Evolutionary conservation across 2,888 invertebrate species (phyloP).

Genomic region (Cheiracanthium punctorium): DNA sequence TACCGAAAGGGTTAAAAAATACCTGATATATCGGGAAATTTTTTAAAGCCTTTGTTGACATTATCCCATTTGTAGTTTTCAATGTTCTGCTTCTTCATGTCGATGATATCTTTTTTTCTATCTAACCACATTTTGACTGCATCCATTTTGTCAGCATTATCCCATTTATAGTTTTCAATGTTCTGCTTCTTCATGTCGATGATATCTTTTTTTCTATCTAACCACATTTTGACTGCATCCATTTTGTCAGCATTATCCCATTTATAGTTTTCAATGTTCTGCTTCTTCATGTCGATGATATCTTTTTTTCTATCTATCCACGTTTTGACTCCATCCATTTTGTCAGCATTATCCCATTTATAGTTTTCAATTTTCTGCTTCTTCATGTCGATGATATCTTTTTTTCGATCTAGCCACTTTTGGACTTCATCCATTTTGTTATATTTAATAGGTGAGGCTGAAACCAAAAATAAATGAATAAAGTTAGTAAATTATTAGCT

Average conservation of each 20-base stretch:
- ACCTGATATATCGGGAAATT: constrained; percentile 5
- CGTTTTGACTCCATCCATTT: no score
- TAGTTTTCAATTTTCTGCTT: background rate
- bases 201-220: background rate
- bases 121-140: constrained; percentile 36
- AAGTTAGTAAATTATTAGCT: no score
- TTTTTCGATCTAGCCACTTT: constrained; percentile 26
- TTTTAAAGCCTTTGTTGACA: constrained; percentile 35
- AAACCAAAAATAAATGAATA: no score
- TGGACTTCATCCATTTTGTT: constrained; percentile 43
- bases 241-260: no score
- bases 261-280: background rate
- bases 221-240: constrained; percentile 38
- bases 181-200: background rate
- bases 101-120: background rate
- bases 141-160: no score
- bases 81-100: background rate
- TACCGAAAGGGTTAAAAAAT: no score
- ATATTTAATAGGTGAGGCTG: constrained; percentile 49
- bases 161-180: no score
- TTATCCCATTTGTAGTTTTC: constrained; percentile 36
- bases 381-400: background rate
- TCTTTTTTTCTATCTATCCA: constrained; percentile 21
- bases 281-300: background rate
- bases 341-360: no score